phyloP scores from a whole-genome alignment of 2,888 invertebrate genomes.

The Eucriotettix oculatus region DNA sequence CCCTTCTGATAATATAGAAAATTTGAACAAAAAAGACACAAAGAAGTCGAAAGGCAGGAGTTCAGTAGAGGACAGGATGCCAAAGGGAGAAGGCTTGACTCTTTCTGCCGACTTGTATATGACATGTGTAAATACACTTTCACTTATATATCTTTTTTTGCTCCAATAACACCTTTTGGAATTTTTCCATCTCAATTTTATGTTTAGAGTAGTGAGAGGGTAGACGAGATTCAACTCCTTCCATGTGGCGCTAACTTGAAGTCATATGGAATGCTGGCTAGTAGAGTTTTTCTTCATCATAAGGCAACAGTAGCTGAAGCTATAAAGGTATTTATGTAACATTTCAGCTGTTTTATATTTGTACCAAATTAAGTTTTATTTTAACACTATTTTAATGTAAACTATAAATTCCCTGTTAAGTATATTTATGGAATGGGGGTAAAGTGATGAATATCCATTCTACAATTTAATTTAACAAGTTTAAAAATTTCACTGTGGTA shows the following conservation, averaged over 20 bases:
- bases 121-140: slow-evolving; percentile 40
- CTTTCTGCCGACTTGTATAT: slow-evolving; percentile 50
- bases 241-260: slow-evolving; percentile 45
- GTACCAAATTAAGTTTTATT: no score
- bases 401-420: no score
- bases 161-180: no score
- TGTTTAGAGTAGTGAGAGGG: neutral
- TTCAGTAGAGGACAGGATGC: neutral
- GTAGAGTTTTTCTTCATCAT: slow-evolving; percentile 61
- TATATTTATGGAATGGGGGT: no score
- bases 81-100: slow-evolving; percentile 21
- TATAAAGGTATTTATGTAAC: slow-evolving; percentile 24
- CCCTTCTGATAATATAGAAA: slow-evolving; percentile 42
- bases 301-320: slow-evolving; percentile 59
- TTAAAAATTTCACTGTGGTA: no score
- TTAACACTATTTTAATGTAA: no score
- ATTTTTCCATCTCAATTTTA: neutral
- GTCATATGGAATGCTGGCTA: slow-evolving; percentile 53
- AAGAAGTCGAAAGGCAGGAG: slow-evolving; percentile 37
- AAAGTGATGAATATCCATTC: no score
- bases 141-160: no score
- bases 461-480: no score
- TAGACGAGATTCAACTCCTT: slow-evolving; percentile 1
- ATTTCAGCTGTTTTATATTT: neutral
- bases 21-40: slow-evolving; percentile 21